Conservation (phyloP, 2,797 vertebrate species). For the Dendrocincla fuliginosa region DNA sequence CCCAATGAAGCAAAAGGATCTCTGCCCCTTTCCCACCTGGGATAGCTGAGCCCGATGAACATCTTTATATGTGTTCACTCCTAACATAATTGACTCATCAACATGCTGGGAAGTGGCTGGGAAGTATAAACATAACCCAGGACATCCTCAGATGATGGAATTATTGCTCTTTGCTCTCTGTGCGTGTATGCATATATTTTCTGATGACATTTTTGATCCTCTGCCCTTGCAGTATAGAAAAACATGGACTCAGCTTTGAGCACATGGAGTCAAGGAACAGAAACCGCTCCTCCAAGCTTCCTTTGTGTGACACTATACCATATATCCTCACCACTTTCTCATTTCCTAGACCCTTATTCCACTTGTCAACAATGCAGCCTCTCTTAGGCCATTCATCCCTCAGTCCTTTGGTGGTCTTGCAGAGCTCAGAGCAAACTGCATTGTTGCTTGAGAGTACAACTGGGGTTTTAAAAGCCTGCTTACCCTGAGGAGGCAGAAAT, state of each 20-base stretch:
- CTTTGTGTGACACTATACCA: not conserved
- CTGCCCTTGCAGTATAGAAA: not conserved
- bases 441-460: not conserved
- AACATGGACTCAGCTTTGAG: not conserved
- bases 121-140: not conserved
- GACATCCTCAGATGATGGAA: not conserved
- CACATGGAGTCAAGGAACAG: not conserved
- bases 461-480: not conserved
- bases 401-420: not conserved
- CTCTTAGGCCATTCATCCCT: not conserved
- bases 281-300: not conserved
- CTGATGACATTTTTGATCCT: not conserved
- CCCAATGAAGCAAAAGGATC: not conserved
- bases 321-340: not conserved
- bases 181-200: not conserved
- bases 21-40: not conserved
- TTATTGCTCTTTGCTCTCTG: not conserved
- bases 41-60: not conserved
- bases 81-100: not conserved
- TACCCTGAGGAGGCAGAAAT: not conserved
- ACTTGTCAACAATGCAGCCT: not conserved
- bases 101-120: rapidly evolving
- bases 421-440: not conserved
- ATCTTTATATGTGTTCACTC: not conserved
- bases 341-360: not conserved